phyloP scores from a whole-genome alignment of 1,140 invertebrate species.

The Diachasma alloeum region DNA sequence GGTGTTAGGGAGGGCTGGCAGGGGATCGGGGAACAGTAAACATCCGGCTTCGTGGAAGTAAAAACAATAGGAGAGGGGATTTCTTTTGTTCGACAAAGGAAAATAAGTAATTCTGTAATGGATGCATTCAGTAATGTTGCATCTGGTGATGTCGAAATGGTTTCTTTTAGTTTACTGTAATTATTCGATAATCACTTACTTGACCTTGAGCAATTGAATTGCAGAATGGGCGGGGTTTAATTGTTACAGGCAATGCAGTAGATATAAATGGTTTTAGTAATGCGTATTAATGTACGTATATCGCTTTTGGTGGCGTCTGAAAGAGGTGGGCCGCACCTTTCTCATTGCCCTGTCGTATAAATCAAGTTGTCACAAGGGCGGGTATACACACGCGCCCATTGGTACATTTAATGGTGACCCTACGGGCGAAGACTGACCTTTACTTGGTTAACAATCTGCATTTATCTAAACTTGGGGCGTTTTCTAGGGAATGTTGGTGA shows the following conservation, averaged over 20 bases:
- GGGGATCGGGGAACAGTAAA: constrained; percentile 6
- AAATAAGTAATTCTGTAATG: not conserved
- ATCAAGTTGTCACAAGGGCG: constrained; percentile 15
- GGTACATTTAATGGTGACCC: not conserved
- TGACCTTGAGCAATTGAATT: not conserved
- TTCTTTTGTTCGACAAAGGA: not conserved
- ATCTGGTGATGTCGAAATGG: not conserved
- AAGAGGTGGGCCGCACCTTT: constrained; percentile 8
- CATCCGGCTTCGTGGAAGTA: constrained; percentile 6
- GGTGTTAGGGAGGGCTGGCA: not conserved
- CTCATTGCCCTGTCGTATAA: constrained; percentile 8
- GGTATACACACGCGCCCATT: not conserved
- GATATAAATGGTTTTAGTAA: not conserved
- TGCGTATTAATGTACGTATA: not conserved
- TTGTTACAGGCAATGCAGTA: not conserved
- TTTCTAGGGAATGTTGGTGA: not conserved
- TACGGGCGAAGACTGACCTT: constrained; percentile 18
- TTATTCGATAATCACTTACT: not conserved
- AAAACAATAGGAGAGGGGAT: not conserved
- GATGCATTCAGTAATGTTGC: not conserved
- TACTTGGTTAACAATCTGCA: constrained; percentile 12
- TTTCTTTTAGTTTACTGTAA: not conserved
- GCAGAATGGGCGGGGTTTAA: not conserved
- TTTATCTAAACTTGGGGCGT: not conserved
- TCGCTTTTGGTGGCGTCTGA: not conserved